These are phyloP conservation scores for Emmelina monodactyla DNA, from an alignment of 2,888 invertebrate species.

Conservation along the genomic window DNA sequence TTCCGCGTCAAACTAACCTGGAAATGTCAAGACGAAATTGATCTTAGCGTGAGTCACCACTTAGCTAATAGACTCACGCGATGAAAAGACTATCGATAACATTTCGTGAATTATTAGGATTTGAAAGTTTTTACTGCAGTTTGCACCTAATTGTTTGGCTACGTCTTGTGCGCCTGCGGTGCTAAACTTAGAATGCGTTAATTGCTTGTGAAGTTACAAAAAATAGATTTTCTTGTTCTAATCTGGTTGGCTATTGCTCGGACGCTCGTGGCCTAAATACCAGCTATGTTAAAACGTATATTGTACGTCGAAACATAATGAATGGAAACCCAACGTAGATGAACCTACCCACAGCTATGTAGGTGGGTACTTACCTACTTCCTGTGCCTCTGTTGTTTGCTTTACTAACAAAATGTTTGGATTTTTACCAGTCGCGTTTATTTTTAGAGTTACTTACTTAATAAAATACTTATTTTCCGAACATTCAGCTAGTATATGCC, in stretches of 20 bases:
- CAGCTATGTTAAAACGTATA: conserved; percentile 12
- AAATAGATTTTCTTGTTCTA: conserved; percentile 44
- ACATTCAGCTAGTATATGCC: too few relatives aligned
- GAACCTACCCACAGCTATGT: too few relatives aligned
- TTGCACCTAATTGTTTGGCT: not conserved
- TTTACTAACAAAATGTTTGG: too few relatives aligned
- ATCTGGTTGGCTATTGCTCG: conserved; percentile 27
- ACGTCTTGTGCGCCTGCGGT: too few relatives aligned
- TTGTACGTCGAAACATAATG: too few relatives aligned
- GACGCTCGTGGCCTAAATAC: conserved; percentile 45
- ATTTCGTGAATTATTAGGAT: conserved; percentile 48
- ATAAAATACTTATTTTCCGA: too few relatives aligned
- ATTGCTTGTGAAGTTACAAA: conserved; percentile 31
- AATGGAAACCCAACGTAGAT: too few relatives aligned
- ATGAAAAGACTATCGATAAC: conserved; percentile 8
- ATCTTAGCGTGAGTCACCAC: too few relatives aligned
- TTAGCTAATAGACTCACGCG: not conserved
- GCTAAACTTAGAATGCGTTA: conserved; percentile 21
- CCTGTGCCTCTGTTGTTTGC: too few relatives aligned
- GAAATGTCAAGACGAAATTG: conserved; percentile 12
- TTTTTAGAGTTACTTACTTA: too few relatives aligned
- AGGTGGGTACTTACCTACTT: too few relatives aligned
- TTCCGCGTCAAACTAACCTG: conserved; percentile 23
- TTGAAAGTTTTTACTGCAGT: conserved; percentile 27
- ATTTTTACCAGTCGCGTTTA: too few relatives aligned